Conservation (phyloP, 2,888 invertebrate genomes). For the Oligia fasciuncula region DNA sequence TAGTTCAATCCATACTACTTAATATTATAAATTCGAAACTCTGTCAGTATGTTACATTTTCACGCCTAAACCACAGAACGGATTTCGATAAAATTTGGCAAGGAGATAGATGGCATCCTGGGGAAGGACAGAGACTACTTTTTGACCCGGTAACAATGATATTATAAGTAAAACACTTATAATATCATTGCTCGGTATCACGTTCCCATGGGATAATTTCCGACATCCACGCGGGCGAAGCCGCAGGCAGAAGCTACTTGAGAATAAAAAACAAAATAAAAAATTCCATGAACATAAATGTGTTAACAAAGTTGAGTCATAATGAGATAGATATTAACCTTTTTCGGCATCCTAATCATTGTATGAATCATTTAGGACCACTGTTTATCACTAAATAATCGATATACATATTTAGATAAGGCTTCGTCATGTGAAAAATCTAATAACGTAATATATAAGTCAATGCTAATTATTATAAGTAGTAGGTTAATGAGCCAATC, state of each 20-base stretch:
- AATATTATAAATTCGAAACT: not conserved
- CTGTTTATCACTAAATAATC: constrained; percentile 28
- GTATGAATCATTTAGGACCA: constrained; percentile 35
- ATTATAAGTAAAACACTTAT: too few species aligned
- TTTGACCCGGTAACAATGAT: not conserved
- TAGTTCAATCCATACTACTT: not conserved
- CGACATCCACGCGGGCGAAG: too few species aligned
- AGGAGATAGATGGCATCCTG: not conserved
- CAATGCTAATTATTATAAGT: too few species aligned
- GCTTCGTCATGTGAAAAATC: not conserved
- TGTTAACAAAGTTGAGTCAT: constrained; percentile 20
- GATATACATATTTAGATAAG: constrained; percentile 35
- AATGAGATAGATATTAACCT: not conserved
- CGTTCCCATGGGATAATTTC: too few species aligned
- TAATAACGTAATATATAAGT: not conserved
- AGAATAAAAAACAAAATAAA: too few species aligned
- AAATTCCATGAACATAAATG: not conserved
- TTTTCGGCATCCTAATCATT: constrained; percentile 27
- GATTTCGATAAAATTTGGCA: not conserved
- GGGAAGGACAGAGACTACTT: not conserved
- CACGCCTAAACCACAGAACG: not conserved
- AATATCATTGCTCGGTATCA: too few species aligned
- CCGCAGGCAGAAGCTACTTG: too few species aligned
- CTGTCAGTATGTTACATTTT: not conserved
- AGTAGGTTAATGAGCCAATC: not conserved